These are phyloP conservation scores for Catostylus mosaicus DNA, from an alignment of 30 jellyfish, hydroid and myxozoan genomes.

Conservation along the genomic window DNA sequence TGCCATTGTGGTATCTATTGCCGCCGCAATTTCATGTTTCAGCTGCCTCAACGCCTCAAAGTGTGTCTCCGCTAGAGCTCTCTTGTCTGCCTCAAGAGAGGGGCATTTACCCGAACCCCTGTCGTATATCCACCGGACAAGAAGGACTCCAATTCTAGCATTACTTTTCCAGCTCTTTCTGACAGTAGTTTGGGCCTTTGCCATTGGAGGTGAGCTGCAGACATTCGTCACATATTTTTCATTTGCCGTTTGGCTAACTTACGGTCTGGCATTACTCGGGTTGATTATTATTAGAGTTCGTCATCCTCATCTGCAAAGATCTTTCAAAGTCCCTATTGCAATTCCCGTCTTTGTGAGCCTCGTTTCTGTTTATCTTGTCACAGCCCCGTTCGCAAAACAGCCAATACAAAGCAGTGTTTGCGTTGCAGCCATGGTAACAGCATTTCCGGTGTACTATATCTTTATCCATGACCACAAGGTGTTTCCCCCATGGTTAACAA, in stretches of 20 bases:
- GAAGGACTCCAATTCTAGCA: conserved; percentile 41
- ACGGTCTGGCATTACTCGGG: conserved; percentile 1
- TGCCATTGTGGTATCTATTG: conserved; percentile 9
- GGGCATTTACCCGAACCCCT: conserved; percentile 36
- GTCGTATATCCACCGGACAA: conserved; percentile 3
- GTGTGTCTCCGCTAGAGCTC: not conserved
- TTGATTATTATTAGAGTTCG: conserved; percentile 12
- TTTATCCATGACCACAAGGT: not conserved
- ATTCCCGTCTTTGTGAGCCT: conserved; percentile 26
- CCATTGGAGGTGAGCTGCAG: not conserved
- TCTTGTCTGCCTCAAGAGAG: conserved; percentile 45
- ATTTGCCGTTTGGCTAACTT: conserved; percentile 19
- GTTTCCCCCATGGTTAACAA: not conserved
- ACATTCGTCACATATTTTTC: conserved; percentile 4
- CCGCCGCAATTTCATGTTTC: conserved; percentile 24
- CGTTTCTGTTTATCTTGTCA: not conserved
- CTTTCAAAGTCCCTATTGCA: conserved; percentile 37
- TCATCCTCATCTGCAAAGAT: conserved; percentile 24
- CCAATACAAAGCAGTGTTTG: conserved; percentile 1
- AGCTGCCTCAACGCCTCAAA: conserved; percentile 14
- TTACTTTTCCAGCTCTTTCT: not conserved
- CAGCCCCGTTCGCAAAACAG: conserved; percentile 9
- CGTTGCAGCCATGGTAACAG: not conserved
- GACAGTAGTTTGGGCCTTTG: not conserved
- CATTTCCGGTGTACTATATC: conserved; percentile 27